Base-by-base conservation (phyloP, 2,113 vertebrate species). In the Tursiops truncatus region DNA sequence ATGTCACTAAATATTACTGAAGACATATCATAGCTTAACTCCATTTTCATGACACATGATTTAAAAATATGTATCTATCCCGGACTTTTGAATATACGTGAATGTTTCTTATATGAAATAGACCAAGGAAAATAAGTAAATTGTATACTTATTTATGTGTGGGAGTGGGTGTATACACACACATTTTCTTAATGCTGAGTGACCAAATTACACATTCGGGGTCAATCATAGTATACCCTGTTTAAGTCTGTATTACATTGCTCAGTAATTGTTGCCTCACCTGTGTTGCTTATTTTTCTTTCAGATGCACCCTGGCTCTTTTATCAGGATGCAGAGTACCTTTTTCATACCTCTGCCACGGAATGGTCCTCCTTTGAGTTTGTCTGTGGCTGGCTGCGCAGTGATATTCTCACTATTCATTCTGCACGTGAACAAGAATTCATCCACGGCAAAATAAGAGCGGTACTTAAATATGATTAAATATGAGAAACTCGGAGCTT, bases 271-370 rank as follows among this genome's bases (percentile, higher is more conserved):
- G 83, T 23, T 65, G 26, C 31, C 63, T 33, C 0, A 18, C n/a
- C 76, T 58, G 85, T 84, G 36, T 80, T 50, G 94, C 77, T 83
- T 94, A 3, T 60, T 98, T 26, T 1, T 94, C 86, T 97, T 97
- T 76, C 98, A 99, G 99, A 99, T 94, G 98, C 99, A 28, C 99
- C 99, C 0, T 99, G 99, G 99, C 98, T 99, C 25, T 99, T 99
- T 96, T 99, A 99, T 97, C 98, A 98, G 87, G 99, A 99, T 95
- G 98, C 99, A 33, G 99, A 99, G 89, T 99, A 99, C 94, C 98
- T 99, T 93, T 98, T 99, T 97, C 98, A 99, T 36, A 98, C 98
- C 81, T 97, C 97, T 50, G 97, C 98, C 3, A 98, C 98, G 0
- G 97, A 98, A 63, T 99, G 99, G 99, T 95, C 98, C 2, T 65